Base-by-base conservation (phyloP, 2,888 invertebrate species). In the Drosophila anceps region DNA sequence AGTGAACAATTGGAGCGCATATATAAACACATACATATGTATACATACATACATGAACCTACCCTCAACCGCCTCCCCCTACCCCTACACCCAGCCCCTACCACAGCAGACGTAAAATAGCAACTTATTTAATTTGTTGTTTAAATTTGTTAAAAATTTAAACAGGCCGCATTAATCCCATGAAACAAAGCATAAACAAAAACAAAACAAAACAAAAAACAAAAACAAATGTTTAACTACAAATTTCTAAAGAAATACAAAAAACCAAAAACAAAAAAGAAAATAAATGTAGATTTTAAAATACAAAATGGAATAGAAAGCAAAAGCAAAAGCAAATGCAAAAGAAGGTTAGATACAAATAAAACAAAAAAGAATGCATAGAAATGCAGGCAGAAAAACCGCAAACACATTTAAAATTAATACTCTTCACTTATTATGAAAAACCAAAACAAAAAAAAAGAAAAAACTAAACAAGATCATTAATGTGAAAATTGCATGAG, bases 391-490 rank as follows among this genome's bases (percentile, higher is more conserved):
- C 10, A 66, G 57, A 79, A 77, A 73, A 62, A 62, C 75, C 54
- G 27, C 37, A 81, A 78, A 82, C 81, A 91, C 84, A 84, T 80
- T 82, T 83, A 75, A 86, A 86, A 84, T 79, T 84, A 84, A 85
- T 84, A 81, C 81, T 83, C 90, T 91, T 90, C 85, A 91, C 88
- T 90, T 84, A 91, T 84, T 87, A 84, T 73, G 82, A 81, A 86
- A 79, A 75, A 68, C 51, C 65, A 71, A 61, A 67, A 69, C 66
- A 60, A 73, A 69, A 33, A 53, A 53, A 73, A 44, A 33, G 51
- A 53, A 73, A 48, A 67, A 69, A 60, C 7, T 66, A 75, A 83
- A 75, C 54, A 62, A 73, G 64, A 82, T 84, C 81, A 83, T 83
- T 68, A 79, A 73, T 88, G 82, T 81, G 72, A 84, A 74, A 76